These are phyloP conservation scores for Gila robusta DNA, from an alignment of 2,797 vertebrate genomes.

Conservation along the genomic window DNA sequence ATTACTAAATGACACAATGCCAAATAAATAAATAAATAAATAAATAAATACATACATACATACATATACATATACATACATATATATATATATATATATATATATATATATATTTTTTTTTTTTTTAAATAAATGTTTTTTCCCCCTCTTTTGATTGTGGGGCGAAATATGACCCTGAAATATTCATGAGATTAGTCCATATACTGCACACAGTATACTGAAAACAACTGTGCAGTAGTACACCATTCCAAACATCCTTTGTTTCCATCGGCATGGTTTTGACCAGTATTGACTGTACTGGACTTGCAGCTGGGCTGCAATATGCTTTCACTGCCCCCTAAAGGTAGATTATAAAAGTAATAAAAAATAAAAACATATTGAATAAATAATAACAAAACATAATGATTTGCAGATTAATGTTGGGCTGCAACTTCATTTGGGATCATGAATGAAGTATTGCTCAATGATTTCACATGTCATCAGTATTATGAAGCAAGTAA, in stretches of 20 bases:
- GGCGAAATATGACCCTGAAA: neutral
- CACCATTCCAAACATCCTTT: neutral
- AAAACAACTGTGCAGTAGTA: neutral
- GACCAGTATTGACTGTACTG: neutral
- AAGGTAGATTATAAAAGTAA: neutral
- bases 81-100: too few relatives aligned
- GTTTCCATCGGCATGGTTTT: neutral
- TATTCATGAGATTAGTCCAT: neutral
- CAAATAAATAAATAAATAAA: too few relatives aligned
- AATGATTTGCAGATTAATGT: slow-evolving; percentile 48
- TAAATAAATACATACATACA: too few relatives aligned
- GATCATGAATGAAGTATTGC: slow-evolving; percentile 34
- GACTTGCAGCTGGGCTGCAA: neutral
- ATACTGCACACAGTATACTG: neutral
- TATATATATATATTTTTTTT: too few relatives aligned
- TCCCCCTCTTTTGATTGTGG: neutral
- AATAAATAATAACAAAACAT: slow-evolving; percentile 29
- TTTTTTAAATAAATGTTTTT: neutral
- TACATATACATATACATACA: too few relatives aligned
- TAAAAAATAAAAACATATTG: neutral
- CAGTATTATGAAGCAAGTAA: neutral
- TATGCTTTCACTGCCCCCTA: slow-evolving; percentile 43
- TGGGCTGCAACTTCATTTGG: neutral
- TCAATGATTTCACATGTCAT: neutral
- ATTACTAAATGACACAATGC: too few relatives aligned